Conservation (phyloP, 2,797 vertebrate genomes). For the Crenichthys baileyi region DNA sequence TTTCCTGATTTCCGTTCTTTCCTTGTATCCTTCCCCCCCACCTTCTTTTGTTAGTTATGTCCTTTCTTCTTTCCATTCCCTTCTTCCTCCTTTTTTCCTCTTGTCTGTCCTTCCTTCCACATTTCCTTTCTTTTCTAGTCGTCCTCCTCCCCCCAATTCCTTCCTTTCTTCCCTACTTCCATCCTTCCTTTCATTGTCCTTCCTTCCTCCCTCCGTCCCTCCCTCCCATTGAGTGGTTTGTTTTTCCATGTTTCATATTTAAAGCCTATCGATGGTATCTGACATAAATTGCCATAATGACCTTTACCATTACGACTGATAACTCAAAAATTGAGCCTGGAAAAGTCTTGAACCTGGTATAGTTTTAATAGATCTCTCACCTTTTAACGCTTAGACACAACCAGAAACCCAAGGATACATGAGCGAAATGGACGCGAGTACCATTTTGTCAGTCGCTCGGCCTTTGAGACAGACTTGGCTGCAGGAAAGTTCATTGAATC, state of each 20-base stretch:
- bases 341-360: neutral
- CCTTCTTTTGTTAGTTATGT: too few relatives aligned
- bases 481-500: constrained; percentile 93
- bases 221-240: neutral
- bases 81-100: neutral
- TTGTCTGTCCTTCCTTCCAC: neutral
- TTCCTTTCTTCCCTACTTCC: neutral
- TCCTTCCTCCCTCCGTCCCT: too few relatives aligned
- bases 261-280: neutral
- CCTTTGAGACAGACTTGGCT: constrained; percentile 88
- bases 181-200: neutral
- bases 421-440: constrained; percentile 93
- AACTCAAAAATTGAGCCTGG: neutral
- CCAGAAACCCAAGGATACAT: constrained; percentile 86
- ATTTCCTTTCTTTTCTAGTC: neutral
- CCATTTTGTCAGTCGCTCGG: constrained; percentile 88
- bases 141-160: too few relatives aligned
- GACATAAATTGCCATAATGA: neutral
- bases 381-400: constrained; percentile 84
- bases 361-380: neutral
- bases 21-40: neutral
- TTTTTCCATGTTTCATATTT: neutral
- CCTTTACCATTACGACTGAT: neutral
- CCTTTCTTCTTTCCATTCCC: neutral
- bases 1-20: neutral